phyloP scores from a whole-genome alignment of 2,888 invertebrate species.

The Ennomos quercinarius region DNA sequence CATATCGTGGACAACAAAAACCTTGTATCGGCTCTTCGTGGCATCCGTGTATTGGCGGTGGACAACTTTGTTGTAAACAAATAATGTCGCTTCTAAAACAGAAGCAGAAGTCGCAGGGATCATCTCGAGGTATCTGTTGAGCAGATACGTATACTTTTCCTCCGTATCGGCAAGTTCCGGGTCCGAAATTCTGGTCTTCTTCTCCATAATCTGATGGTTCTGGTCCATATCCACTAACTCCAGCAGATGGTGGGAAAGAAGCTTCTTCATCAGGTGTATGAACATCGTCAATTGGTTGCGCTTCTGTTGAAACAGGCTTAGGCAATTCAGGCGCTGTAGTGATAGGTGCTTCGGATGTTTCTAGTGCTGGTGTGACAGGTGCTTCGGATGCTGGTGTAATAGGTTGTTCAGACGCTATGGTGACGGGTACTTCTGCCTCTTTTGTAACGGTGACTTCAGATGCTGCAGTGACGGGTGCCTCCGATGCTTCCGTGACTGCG shows the following conservation, averaged over 20 bases:
- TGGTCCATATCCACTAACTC: slow-evolving; percentile 73
- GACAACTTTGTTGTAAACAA: slow-evolving; percentile 97
- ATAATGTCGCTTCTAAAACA: slow-evolving; percentile 98
- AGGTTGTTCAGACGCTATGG: slow-evolving; percentile 7
- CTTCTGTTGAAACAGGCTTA: slow-evolving; percentile 60
- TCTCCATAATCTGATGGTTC: slow-evolving; percentile 90
- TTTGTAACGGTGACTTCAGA: slow-evolving; percentile 1
- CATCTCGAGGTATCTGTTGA: slow-evolving; percentile 97
- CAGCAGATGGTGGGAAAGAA: slow-evolving; percentile 65
- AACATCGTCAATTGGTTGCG: slow-evolving; percentile 66
- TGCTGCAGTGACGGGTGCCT: slow-evolving; percentile 1
- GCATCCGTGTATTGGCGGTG: slow-evolving; percentile 96
- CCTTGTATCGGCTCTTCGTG: slow-evolving; percentile 96
- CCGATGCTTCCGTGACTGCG: not conserved
- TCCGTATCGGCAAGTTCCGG: slow-evolving; percentile 96
- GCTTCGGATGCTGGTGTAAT: slow-evolving; percentile 6
- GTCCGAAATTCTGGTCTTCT: slow-evolving; percentile 92
- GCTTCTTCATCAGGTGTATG: slow-evolving; percentile 66
- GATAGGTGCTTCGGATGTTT: slow-evolving; percentile 25
- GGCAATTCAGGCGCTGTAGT: slow-evolving; percentile 56
- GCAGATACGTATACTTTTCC: slow-evolving; percentile 97
- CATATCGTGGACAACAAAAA: slow-evolving; percentile 97
- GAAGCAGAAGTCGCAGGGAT: slow-evolving; percentile 98
- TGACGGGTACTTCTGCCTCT: not conserved
- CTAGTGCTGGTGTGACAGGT: slow-evolving; percentile 40